Evolutionary conservation across 2,888 invertebrate species (phyloP).

Genomic region (Epicampocera succincta): DNA sequence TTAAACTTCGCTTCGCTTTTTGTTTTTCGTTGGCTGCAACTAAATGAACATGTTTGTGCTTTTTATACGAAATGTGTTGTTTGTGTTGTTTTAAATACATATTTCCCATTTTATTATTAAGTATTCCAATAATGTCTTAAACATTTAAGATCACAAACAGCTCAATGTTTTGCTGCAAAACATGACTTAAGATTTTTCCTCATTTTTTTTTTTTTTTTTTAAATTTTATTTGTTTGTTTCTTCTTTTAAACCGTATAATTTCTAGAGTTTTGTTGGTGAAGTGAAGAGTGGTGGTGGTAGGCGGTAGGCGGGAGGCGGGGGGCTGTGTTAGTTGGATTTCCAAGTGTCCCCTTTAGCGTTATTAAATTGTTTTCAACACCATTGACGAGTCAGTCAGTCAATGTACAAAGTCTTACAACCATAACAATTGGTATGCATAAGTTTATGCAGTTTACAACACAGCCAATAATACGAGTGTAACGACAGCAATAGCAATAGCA

Average conservation of each 20-base stretch:
- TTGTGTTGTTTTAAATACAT: conserved; percentile 30
- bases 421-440: conserved; percentile 68
- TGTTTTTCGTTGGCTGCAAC: conserved; percentile 23
- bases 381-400: conserved; percentile 55
- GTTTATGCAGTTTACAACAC: conserved; percentile 62
- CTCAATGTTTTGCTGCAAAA: conserved; percentile 58
- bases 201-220: background rate
- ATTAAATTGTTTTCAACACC: conserved; percentile 69
- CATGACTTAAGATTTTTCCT: conserved; percentile 43
- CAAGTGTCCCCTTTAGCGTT: conserved; percentile 60
- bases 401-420: conserved; percentile 26
- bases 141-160: conserved; percentile 55
- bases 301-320: no score
- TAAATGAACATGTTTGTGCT: conserved; percentile 63
- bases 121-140: conserved; percentile 68
- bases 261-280: conserved; percentile 36
- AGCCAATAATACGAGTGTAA: conserved; percentile 57
- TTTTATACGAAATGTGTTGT: conserved; percentile 15
- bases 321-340: no score
- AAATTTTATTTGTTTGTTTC: no score
- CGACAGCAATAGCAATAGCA: background rate
- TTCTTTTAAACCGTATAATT: conserved; percentile 40
- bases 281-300: background rate
- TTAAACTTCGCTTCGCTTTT: background rate
- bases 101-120: conserved; percentile 60